These are phyloP conservation scores for Tachysurus vachellii DNA, from an alignment of 2,113 vertebrate genomes.

Conservation along the genomic window DNA sequence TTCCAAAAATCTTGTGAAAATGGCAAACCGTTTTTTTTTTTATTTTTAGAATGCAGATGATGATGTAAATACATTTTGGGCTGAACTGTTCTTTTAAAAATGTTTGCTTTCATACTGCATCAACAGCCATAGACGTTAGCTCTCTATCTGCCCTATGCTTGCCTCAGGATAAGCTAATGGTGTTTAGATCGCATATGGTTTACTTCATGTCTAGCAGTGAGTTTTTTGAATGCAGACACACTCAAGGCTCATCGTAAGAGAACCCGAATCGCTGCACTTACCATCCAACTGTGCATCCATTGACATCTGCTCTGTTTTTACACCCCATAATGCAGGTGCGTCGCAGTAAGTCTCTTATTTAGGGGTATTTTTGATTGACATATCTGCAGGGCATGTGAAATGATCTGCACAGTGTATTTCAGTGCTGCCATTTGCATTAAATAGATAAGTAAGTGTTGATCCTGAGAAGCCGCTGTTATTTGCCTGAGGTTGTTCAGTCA, in stretches of 20 bases:
- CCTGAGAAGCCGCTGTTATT: slow-evolving; percentile 1
- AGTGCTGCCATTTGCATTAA: slow-evolving; percentile 38
- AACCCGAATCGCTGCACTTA: slow-evolving; percentile 26
- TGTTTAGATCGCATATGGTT: background rate
- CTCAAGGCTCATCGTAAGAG: slow-evolving; percentile 27
- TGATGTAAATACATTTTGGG: background rate
- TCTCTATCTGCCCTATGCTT: background rate
- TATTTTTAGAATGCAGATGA: background rate
- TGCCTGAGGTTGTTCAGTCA: slow-evolving; percentile 13
- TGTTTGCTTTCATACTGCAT: background rate
- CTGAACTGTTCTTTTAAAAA: background rate
- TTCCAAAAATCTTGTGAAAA: background rate
- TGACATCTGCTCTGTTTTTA: slow-evolving; percentile 45
- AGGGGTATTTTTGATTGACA: slow-evolving; percentile 37
- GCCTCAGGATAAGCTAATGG: slow-evolving; percentile 3
- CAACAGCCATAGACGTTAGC: background rate
- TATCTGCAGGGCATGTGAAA: slow-evolving; percentile 35
- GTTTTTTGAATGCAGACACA: slow-evolving; percentile 24
- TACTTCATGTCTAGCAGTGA: background rate
- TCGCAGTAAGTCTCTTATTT: slow-evolving; percentile 22
- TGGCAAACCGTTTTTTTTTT: background rate
- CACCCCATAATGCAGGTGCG: slow-evolving; percentile 37
- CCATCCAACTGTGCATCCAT: slow-evolving; percentile 33
- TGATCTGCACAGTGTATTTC: slow-evolving; percentile 35
- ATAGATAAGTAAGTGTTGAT: slow-evolving; percentile 38